Evolutionary conservation across 1,140 invertebrate species (phyloP), one percentile per base, ranked within the genome.

Genomic region (Akabosia matsudoensis): DNA sequence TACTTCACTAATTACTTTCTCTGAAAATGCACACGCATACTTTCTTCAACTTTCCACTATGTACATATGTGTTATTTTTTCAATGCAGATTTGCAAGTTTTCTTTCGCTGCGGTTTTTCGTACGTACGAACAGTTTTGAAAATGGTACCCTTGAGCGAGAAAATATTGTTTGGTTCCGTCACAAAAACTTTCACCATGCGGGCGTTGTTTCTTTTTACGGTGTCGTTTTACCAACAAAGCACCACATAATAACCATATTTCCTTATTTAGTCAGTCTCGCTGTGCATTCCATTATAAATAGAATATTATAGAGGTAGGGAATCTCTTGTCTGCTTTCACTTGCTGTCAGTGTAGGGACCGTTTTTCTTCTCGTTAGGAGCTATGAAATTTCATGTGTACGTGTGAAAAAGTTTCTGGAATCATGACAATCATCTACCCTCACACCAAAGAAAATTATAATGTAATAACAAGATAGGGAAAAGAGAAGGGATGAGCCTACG

Each of bases 231-330:
- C 61, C 13, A 30, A 30, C 22, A 22, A 61, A 61, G 61, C 7
- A 67, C 13, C 61, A 67, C 61, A 67, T 67, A 67, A 67, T 67
- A 67, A 67, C 61, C 61, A 67, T 67, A 67, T 67, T 67, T 67
- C 28, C 61, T 67, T 67, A 67, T 67, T 67, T 67, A 67, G 28
- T 31, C 61, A 67, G 61, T 67, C 61, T 24, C 13, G 26, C 31
- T 67, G 61, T 67, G 61, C 61, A 67, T 67, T 67, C 61, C 61
- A 67, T 67, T 67, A 67, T 67, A 30, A 67, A 67, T 67, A 67
- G 28, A 67, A 67, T 67, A 67, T 67, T 24, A 30, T 67, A 30
- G 24, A 3, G 3, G 13, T 30, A 7, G 13, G 22, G 61, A 67
- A 30, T 67, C 61, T 67, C 61, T 61, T 24, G 7, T 67, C 61